A percentile compares a stretch with the other conserved stretches of the same genome.
Evolutionary conservation across 2,113 vertebrate genomes (phyloP).

Genomic region (Alaudala cheleensis): DNA sequence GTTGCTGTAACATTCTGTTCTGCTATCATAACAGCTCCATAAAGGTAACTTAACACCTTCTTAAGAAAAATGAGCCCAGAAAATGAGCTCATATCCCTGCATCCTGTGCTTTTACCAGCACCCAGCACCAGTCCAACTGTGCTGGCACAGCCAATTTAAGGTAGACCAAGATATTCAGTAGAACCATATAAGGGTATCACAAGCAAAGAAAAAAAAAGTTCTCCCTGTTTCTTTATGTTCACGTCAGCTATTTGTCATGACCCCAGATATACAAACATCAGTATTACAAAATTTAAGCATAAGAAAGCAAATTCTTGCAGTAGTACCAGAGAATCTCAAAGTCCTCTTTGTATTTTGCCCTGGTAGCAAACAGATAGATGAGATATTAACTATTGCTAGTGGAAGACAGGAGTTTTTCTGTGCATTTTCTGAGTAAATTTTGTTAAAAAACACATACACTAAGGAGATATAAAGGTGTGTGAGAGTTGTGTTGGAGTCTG

Average conservation of each 20-base stretch:
- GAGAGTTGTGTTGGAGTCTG: neutral
- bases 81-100: neutral
- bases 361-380: neutral
- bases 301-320: neutral
- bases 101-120: neutral
- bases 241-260: neutral
- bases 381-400: neutral
- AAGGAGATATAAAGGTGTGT: neutral
- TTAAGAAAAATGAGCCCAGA: neutral
- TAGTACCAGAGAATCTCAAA: neutral
- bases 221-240: neutral
- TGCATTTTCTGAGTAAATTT: neutral
- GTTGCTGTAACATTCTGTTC: neutral
- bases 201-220: neutral
- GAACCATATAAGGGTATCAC: neutral
- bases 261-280: neutral
- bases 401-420: neutral
- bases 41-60: neutral
- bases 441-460: neutral
- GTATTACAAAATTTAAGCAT: neutral
- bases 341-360: neutral
- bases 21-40: neutral
- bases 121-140: neutral
- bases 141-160: neutral
- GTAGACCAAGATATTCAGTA: neutral